These are phyloP conservation scores for Pseudachorutes palmiensis DNA, from an alignment of 1,140 invertebrate species.

Conservation along the genomic window DNA sequence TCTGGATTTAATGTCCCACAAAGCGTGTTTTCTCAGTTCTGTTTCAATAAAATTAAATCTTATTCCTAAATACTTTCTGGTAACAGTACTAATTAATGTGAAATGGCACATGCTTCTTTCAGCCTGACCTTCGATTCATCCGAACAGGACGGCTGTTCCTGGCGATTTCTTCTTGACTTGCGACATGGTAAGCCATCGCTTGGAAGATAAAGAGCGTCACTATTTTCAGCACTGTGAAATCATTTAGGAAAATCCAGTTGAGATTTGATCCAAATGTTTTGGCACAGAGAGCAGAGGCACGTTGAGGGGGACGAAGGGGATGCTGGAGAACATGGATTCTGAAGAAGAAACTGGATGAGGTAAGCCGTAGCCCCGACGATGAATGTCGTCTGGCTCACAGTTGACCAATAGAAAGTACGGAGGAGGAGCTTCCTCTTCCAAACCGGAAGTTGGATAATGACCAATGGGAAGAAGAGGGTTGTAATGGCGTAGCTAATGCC, in stretches of 20 bases:
- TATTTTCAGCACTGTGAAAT: constrained; percentile 1
- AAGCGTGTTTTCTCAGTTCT: background rate
- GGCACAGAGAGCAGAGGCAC: background rate
- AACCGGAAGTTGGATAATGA: background rate
- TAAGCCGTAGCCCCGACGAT: background rate
- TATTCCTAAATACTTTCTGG: background rate
- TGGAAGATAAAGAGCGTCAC: constrained; percentile 5
- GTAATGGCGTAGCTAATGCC: background rate
- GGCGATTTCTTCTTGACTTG: background rate
- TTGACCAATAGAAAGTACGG: background rate
- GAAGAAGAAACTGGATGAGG: constrained; percentile 3
- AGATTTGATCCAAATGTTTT: background rate
- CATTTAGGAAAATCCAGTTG: constrained; percentile 4
- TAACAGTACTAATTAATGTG: background rate
- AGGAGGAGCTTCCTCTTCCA: constrained; percentile 5
- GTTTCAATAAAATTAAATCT: background rate
- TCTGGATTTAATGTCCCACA: background rate
- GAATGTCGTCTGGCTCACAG: background rate
- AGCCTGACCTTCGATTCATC: constrained; percentile 1
- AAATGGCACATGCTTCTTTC: background rate
- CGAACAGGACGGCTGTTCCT: background rate
- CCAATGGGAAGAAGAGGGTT: background rate
- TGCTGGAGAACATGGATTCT: background rate
- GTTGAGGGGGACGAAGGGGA: background rate
- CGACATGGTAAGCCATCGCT: constrained; percentile 1